A percentile compares a stretch with the other conserved stretches of the same genome.
These are phyloP conservation scores for Tortrix viridana DNA, from an alignment of 2,888 invertebrate species.

Conservation along the genomic window DNA sequence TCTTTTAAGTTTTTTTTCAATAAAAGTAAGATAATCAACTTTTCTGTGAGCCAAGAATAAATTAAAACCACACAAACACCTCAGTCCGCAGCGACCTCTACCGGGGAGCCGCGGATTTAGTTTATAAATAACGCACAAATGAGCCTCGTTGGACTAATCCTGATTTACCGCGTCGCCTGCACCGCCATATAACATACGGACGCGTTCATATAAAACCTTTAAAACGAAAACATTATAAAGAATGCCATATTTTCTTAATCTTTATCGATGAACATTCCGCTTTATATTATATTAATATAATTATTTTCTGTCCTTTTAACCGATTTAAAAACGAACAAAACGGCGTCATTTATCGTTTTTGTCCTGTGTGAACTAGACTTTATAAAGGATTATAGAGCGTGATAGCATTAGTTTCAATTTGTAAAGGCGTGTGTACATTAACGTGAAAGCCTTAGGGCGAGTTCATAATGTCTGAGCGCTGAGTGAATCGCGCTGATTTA, in stretches of 20 bases:
- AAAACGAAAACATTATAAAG: conserved; percentile 19
- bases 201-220: conserved; percentile 24
- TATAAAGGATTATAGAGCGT: conserved; percentile 22
- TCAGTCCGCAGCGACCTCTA: conserved; percentile 25
- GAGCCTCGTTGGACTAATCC: conserved; percentile 43
- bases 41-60: background rate
- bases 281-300: conserved; percentile 28
- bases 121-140: conserved; percentile 45
- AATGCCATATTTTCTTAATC: conserved; percentile 22
- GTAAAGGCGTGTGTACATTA: conserved; percentile 36
- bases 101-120: conserved; percentile 24
- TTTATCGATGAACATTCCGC: conserved; percentile 34
- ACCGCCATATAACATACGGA: conserved; percentile 29
- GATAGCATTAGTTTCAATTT: conserved; percentile 34
- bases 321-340: background rate
- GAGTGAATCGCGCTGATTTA: conserved; percentile 37
- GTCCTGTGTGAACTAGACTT: conserved; percentile 17
- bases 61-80: background rate
- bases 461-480: conserved; percentile 28
- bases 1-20: no score
- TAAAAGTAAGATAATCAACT: no score
- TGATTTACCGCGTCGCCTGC: conserved; percentile 44
- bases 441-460: conserved; percentile 33
- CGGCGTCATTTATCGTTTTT: background rate
- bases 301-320: conserved; percentile 19